These are phyloP conservation scores for Pseudolycoriella hygida DNA, from an alignment of 2,888 invertebrate genomes.

Conservation along the genomic window DNA sequence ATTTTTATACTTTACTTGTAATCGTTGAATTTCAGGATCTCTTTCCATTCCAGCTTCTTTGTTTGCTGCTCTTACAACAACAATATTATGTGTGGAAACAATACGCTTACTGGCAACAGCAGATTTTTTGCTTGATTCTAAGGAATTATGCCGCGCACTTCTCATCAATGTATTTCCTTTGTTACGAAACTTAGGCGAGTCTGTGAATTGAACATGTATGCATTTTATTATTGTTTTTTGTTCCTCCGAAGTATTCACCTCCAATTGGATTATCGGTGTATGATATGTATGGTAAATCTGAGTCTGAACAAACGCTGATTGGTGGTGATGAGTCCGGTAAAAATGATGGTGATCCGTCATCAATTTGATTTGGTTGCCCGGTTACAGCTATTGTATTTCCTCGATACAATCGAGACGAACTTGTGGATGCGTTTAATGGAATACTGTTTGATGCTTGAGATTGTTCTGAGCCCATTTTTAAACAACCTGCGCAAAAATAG, in stretches of 20 bases:
- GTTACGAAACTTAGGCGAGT: conserved; percentile 64
- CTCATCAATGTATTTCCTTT: conserved; percentile 20
- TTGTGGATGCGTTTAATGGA: conserved; percentile 10
- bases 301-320: conserved; percentile 74
- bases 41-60: conserved; percentile 42
- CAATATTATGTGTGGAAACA: conserved; percentile 46
- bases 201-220: conserved; percentile 26
- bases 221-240: too few species aligned
- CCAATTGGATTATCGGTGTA: conserved; percentile 82
- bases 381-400: conserved; percentile 33
- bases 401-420: conserved; percentile 28
- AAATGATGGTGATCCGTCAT: conserved; percentile 20
- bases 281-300: conserved; percentile 78
- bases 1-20: conserved; percentile 46
- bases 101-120: neutral
- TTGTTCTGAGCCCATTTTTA: conserved; percentile 42
- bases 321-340: conserved; percentile 47
- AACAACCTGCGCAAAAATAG: neutral
- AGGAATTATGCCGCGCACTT: conserved; percentile 1
- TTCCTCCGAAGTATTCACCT: conserved; percentile 29
- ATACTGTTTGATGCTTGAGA: conserved; percentile 29
- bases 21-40: conserved; percentile 54
- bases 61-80: conserved; percentile 59
- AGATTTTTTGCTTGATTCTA: conserved; percentile 4
- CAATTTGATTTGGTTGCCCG: conserved; percentile 16